Evolutionary conservation across 2,888 invertebrate genomes (phyloP).

Genomic region (Colletes collaris): DNA sequence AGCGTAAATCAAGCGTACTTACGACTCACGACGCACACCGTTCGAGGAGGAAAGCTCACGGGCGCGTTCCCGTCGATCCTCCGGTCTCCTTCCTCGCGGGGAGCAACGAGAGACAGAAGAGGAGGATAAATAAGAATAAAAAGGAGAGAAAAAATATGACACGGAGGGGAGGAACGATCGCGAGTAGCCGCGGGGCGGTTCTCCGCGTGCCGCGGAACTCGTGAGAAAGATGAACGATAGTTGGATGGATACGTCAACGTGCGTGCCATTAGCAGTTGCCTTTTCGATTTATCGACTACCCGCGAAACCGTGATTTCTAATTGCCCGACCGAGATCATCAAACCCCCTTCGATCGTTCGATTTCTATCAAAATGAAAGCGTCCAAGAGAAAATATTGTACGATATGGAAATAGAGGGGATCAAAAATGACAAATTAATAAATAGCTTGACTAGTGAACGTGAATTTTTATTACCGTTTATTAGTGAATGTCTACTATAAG

Average conservation of each 20-base stretch:
- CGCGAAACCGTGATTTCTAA: conserved; percentile 75
- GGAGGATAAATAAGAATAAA: not conserved
- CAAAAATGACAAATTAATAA: too few species aligned
- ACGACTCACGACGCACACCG: conserved; percentile 49
- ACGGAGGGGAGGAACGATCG: conserved; percentile 13
- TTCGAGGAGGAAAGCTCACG: conserved; percentile 31
- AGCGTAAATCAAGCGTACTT: conserved; percentile 70
- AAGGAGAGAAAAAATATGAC: not conserved
- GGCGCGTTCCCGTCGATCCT: conserved; percentile 43
- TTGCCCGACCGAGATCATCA: conserved; percentile 65
- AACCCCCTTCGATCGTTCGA: not conserved
- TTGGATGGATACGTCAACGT: conserved; percentile 72
- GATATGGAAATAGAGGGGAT: too few species aligned
- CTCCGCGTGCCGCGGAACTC: conserved; percentile 57
- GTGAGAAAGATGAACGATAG: conserved; percentile 78
- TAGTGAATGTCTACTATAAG: too few species aligned
- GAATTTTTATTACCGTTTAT: too few species aligned
- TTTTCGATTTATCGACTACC: conserved; percentile 70
- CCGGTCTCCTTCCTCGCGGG: conserved; percentile 22
- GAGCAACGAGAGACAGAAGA: conserved; percentile 6
- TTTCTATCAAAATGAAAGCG: too few species aligned
- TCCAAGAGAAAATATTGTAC: too few species aligned
- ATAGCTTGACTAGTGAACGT: too few species aligned
- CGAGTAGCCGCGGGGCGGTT: conserved; percentile 64
- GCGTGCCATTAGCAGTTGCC: conserved; percentile 72